Evolutionary conservation across 2,113 vertebrate species (phyloP).

Genomic region (Regulus satrapa): DNA sequence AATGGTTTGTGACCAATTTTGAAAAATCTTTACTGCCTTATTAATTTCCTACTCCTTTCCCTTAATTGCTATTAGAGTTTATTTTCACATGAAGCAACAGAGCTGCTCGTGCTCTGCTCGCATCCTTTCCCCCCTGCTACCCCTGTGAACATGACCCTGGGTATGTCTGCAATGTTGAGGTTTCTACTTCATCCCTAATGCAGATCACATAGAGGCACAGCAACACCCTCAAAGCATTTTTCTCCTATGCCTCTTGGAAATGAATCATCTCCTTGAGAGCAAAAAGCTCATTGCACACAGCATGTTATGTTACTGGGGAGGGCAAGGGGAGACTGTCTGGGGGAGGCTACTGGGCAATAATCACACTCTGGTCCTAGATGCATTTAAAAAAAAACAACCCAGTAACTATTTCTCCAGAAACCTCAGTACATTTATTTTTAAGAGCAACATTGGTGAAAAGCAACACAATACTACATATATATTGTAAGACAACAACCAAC

Average conservation of each 20-base stretch:
- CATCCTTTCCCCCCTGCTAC: neutral
- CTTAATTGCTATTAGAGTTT: slow-evolving; percentile 25
- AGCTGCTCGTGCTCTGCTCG: neutral
- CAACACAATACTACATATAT: neutral
- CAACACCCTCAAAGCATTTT: neutral
- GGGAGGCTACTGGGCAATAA: neutral
- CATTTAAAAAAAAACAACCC: neutral
- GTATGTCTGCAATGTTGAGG: neutral
- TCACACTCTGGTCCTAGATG: neutral
- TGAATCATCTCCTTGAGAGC: neutral
- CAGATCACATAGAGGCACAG: slow-evolving; percentile 28
- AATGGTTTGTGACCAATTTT: slow-evolving; percentile 1
- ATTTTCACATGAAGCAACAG: slow-evolving; percentile 21
- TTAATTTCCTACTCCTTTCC: neutral
- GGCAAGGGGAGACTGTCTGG: neutral
- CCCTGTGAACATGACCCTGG: neutral
- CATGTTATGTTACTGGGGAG: neutral
- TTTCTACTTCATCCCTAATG: slow-evolving; percentile 15
- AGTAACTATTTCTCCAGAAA: neutral
- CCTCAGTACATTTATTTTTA: neutral
- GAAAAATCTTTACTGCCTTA: slow-evolving; percentile 21
- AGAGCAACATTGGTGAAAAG: neutral
- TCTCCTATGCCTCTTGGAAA: neutral
- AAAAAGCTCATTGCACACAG: neutral
- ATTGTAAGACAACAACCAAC: neutral